Evolutionary conservation across 92 coral and sea anemone species (phyloP), one percentile per base, ranked within the genome.

Genomic region (Bergia puertoricense): DNA sequence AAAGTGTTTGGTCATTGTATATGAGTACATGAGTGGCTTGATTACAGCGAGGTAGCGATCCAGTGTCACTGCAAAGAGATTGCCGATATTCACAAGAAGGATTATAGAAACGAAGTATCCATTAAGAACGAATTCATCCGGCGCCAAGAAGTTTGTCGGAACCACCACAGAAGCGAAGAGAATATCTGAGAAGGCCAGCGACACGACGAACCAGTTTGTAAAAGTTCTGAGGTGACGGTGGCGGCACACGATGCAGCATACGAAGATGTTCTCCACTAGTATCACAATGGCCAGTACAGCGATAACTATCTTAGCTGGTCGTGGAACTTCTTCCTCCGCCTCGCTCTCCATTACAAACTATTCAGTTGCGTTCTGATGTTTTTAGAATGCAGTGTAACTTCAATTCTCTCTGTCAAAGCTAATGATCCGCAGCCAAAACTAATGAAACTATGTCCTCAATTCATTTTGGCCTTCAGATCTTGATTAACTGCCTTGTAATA

Each of bases 41-140:
- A 94, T 86, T 5, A 94, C 98, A 6, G 98, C 98, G 18, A 93
- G 85, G 59, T 86, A 94, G 51, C 98, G 93, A 88, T 94, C 98
- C 76, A 93, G 79, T n/a, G 98, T 94, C 14, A 94, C 98, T 43
- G 98, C 98, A 67, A 90, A 93, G 85, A 94, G 90, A 73, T 91
- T 94, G 77, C 96, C 94, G 57, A 94, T 95, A 74, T 94, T 94
- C 44, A 92, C 94, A 84, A 94, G 90, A 36, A 93, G 91, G 62
- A 94, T 93, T 48, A 93, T 86, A 40, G 94, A 91, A 54, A 91
- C 76, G 36, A 94, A 82, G 74, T 89, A 94, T 0, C 86, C 92
- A 59, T 89, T 91, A 41, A 90, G 82, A 62, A 78, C 90, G 0
- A 68, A 46, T 38, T 91, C 89, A 3, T 0, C 1, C 37, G 74